These are phyloP conservation scores for Ceuthmochares aereus DNA, from an alignment of 2,113 vertebrate genomes.

Conservation along the genomic window DNA sequence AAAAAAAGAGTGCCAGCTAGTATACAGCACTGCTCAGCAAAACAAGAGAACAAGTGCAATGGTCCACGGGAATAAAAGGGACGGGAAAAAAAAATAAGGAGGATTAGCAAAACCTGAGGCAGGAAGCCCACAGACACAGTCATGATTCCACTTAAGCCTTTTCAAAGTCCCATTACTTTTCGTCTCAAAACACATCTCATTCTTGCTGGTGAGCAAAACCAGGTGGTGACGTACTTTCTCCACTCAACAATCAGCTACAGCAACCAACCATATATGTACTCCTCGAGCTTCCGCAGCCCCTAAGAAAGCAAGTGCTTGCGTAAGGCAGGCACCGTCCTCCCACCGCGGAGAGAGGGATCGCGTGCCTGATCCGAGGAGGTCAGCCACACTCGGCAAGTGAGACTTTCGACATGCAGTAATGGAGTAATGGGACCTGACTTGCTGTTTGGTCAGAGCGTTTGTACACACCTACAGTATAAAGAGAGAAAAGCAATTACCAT, in stretches of 20 bases:
- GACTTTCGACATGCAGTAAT: fast-evolving
- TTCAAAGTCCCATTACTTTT: not conserved
- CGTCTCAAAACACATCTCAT: not conserved
- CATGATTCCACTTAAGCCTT: not conserved
- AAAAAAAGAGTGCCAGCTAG: not conserved
- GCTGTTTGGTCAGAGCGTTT: not conserved
- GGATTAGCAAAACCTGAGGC: not conserved
- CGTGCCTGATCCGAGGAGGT: fast-evolving
- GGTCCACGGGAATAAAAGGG: not conserved
- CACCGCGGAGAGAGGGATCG: not conserved
- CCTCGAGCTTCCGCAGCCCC: fast-evolving
- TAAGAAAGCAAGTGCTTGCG: fast-evolving
- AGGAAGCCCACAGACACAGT: fast-evolving
- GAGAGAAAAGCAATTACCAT: not conserved
- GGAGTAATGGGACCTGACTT: not conserved
- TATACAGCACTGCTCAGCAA: not conserved
- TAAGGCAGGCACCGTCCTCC: not conserved
- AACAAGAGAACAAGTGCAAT: not conserved
- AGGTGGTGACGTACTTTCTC: not conserved
- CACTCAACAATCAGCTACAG: not conserved
- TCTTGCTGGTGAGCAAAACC: not conserved
- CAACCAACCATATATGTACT: not conserved
- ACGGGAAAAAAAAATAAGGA: not conserved
- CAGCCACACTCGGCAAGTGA: not conserved
- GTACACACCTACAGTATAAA: not conserved